Evolutionary conservation across 64 coral and sea anemone species (phyloP), one percentile per base, ranked within the genome.

Genomic region (Montipora foliosa): DNA sequence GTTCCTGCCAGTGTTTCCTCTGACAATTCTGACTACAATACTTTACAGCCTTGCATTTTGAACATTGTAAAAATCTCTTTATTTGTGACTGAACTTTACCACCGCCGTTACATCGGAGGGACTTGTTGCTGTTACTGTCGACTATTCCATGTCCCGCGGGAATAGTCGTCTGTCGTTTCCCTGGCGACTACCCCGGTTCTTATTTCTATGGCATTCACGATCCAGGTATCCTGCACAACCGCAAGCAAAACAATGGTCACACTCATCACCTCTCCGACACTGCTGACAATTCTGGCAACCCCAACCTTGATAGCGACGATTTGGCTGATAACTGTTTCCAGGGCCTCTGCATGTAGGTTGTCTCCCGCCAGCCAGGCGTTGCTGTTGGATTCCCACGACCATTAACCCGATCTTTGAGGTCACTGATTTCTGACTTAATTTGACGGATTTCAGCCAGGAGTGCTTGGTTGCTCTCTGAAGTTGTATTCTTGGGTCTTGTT

Each of bases 211-310:
- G 9, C 52, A 55, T 7, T 55, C 52, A 55, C 52, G 52, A 10
- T 5, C 52, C 52, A 55, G 6, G 9, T 55, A 10, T 55, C 52
- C 52, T 74, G 79, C 57, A 66, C 49, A 10, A 83, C 67, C 79
- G 44, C 89, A 91, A 29, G 47, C 49, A 44, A 91, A 91, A 82
- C 79, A 91, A 70, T 81, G 62, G 79, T 72, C 22, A 82, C 89
- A 83, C 29, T 60, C 21, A 44, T 82, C 81, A 22, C 64, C 79
- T 71, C 19, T 91, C 72, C 60, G 62, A 81, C 72, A 20, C 52
- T 55, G 6, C 9, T 55, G 5, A 55, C 52, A 55, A 55, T 10
- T 55, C 9, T 78, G 75, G 29, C 29, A 37, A 47, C 52, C 52
- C 52, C 52, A 55, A 55, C 52, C 0, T 55, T 5, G 52, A 10